phyloP scores from a whole-genome alignment of 2,113 vertebrate genomes.

The Oxyura jamaicensis region DNA sequence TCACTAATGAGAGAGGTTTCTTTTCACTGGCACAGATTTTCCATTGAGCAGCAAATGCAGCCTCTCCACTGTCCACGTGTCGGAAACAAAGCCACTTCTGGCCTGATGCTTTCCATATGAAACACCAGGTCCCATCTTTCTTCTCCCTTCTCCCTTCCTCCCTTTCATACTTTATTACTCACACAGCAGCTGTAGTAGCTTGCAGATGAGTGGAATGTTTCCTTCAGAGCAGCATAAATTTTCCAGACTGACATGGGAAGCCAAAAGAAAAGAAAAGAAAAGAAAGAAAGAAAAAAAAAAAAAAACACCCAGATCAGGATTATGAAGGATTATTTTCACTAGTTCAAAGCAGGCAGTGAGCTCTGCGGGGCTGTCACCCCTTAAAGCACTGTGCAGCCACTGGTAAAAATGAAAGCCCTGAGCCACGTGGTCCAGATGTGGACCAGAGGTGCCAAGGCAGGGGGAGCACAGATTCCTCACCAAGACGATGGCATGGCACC shows the following conservation, averaged over 20 bases:
- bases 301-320: background rate
- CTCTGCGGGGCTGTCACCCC: background rate
- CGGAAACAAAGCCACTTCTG: slow-evolving; percentile 56
- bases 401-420: background rate
- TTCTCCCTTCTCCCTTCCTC: background rate
- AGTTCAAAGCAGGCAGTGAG: background rate
- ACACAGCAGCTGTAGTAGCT: slow-evolving; percentile 16
- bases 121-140: slow-evolving; percentile 27
- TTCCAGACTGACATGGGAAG: slow-evolving; percentile 40
- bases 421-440: fast-evolving
- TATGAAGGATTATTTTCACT: background rate
- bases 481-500: background rate
- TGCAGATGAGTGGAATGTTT: background rate
- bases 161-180: slow-evolving; percentile 27
- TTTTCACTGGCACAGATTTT: slow-evolving; percentile 8
- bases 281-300: background rate
- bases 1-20: slow-evolving; percentile 5
- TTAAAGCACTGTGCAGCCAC: background rate
- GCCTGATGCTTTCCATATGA: slow-evolving; percentile 45
- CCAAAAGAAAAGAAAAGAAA: background rate
- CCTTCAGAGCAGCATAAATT: background rate
- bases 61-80: slow-evolving; percentile 16
- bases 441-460: background rate
- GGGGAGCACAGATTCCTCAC: fast-evolving
- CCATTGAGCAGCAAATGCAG: slow-evolving; percentile 15